phyloP scores from a whole-genome alignment of 1,140 invertebrate species.

The Euschistus heros region DNA sequence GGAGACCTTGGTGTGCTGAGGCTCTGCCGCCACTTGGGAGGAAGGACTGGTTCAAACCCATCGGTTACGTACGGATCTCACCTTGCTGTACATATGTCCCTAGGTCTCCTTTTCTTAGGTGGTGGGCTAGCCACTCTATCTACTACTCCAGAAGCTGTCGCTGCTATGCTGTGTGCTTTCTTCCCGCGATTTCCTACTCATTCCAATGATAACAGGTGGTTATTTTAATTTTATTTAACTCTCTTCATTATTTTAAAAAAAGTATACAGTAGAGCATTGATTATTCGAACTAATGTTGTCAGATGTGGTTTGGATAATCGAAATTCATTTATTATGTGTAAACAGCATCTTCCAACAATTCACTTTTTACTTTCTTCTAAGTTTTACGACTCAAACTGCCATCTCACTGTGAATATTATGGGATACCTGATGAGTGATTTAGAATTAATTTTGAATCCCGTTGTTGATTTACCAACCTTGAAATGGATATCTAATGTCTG shows the following conservation, averaged over 20 bases:
- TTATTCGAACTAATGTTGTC: no score
- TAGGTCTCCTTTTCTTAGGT: conserved; percentile 88
- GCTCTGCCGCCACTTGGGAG: conserved; percentile 70
- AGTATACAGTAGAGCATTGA: no score
- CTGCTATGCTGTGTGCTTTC: conserved; percentile 80
- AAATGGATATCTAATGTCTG: no score
- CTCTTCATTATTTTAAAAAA: not conserved
- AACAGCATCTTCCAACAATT: no score
- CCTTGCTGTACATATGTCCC: conserved; percentile 86
- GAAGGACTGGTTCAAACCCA: conserved; percentile 48
- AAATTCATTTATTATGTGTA: no score
- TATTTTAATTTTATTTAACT: not conserved
- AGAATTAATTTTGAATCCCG: no score
- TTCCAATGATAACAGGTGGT: conserved; percentile 84
- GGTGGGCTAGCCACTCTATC: conserved; percentile 80
- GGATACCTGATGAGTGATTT: no score
- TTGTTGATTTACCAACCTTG: no score
- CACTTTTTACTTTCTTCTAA: no score
- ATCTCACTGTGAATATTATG: no score
- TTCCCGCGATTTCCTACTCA: conserved; percentile 96
- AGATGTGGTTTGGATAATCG: no score
- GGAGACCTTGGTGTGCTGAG: conserved; percentile 80
- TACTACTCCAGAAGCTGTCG: conserved; percentile 71
- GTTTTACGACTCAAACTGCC: no score
- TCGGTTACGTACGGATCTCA: conserved; percentile 81